phyloP scores from a whole-genome alignment of 2,113 vertebrate genomes.

The Cygnus atratus region DNA sequence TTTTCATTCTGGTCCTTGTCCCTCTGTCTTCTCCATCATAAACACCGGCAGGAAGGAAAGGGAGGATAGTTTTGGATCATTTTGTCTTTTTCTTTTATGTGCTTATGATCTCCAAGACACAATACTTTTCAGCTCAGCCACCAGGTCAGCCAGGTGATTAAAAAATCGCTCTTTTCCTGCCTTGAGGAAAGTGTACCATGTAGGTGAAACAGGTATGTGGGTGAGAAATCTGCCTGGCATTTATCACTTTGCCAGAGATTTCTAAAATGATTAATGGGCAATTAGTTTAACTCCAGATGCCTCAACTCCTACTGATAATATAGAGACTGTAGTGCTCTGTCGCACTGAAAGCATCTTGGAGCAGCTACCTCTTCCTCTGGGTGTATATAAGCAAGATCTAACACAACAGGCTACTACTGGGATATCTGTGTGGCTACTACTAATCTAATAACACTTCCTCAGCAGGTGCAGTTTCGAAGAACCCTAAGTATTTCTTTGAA shows the following conservation, averaged over 20 bases:
- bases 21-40: neutral
- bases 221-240: neutral
- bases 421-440: neutral
- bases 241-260: neutral
- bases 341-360: neutral
- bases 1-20: neutral
- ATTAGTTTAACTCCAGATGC: slow-evolving; percentile 7
- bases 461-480: slow-evolving; percentile 34
- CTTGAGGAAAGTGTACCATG: neutral
- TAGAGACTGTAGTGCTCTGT: neutral
- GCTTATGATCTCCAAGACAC: neutral
- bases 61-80: neutral
- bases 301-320: neutral
- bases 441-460: neutral
- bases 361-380: neutral
- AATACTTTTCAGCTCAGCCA: neutral
- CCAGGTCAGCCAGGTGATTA: neutral
- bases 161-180: neutral
- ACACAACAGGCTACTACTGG: neutral
- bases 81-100: neutral
- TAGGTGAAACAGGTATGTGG: neutral
- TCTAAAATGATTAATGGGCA: neutral
- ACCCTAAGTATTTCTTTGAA: slow-evolving; percentile 56
- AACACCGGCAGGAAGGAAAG: neutral
- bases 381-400: neutral